Evolutionary conservation across 2,888 invertebrate genomes (phyloP).

Genomic region (Cheilosia impressa): DNA sequence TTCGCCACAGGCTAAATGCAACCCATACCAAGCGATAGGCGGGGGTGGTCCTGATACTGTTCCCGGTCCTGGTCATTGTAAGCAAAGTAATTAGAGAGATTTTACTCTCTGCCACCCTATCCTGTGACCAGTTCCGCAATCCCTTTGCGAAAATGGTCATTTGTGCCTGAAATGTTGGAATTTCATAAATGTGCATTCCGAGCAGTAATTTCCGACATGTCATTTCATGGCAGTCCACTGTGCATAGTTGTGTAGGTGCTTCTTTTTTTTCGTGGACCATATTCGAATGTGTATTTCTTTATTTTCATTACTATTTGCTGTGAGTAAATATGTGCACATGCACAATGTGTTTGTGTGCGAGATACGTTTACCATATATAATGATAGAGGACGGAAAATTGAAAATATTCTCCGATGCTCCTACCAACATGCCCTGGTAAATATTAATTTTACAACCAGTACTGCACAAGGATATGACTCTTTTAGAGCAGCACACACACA

Average conservation of each 20-base stretch:
- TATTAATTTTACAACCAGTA: conserved; percentile 63
- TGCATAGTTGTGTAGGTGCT: neutral
- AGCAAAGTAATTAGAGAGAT: conserved; percentile 56
- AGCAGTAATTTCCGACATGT: conserved; percentile 67
- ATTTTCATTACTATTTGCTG: conserved; percentile 71
- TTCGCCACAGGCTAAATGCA: conserved; percentile 39
- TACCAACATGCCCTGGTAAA: conserved; percentile 39
- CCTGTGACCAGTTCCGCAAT: neutral
- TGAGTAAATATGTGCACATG: conserved; percentile 50
- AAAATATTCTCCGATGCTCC: conserved; percentile 31
- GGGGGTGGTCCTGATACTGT: neutral
- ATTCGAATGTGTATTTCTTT: conserved; percentile 53
- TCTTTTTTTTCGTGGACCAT: conserved; percentile 16
- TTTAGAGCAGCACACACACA: conserved; percentile 13
- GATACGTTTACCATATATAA: conserved; percentile 6
- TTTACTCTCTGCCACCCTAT: neutral
- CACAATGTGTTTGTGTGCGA: neutral
- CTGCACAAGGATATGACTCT: conserved; percentile 48
- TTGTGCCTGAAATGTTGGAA: conserved; percentile 56
- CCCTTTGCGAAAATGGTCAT: conserved; percentile 30
- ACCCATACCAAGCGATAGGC: neutral
- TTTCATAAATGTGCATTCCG: conserved; percentile 68
- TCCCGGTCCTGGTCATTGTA: neutral
- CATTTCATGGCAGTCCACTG: conserved; percentile 51
- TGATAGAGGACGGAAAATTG: conserved; percentile 63